Percentiles rank a stretch among this genome's conserved stretches.
These are phyloP conservation scores for Tachina fera DNA, from an alignment of 2,888 invertebrate genomes.

Conservation along the genomic window DNA sequence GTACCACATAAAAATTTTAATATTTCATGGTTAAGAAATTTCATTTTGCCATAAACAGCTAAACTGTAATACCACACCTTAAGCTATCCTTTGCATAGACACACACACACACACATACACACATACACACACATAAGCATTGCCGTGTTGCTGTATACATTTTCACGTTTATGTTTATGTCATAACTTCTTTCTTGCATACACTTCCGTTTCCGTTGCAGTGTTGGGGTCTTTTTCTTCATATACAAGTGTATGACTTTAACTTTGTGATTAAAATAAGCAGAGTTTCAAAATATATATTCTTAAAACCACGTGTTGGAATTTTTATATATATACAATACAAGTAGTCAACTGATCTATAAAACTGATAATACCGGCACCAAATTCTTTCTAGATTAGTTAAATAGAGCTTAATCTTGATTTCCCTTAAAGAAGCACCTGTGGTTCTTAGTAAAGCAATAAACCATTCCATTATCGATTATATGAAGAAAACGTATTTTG, in stretches of 20 bases:
- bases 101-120: neutral
- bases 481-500: no score
- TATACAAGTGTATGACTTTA: constrained; percentile 33
- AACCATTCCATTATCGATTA: no score
- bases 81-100: neutral
- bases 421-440: no score
- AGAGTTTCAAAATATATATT: constrained; percentile 18
- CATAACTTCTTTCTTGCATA: constrained; percentile 60
- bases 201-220: constrained; percentile 69
- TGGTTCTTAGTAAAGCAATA: no score
- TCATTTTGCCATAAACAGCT: constrained; percentile 50
- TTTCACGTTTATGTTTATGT: constrained; percentile 51
- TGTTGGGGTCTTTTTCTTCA: constrained; percentile 52
- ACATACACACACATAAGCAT: neutral
- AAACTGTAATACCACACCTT: constrained; percentile 62
- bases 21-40: constrained; percentile 57
- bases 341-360: no score
- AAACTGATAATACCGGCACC: no score
- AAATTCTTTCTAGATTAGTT: no score
- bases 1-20: constrained; percentile 49
- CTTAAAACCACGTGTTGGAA: neutral
- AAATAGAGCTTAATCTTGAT: no score
- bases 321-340: neutral
- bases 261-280: neutral
- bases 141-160: neutral